Conservation (phyloP, 2,888 invertebrate species). For the Andrena camellia region DNA sequence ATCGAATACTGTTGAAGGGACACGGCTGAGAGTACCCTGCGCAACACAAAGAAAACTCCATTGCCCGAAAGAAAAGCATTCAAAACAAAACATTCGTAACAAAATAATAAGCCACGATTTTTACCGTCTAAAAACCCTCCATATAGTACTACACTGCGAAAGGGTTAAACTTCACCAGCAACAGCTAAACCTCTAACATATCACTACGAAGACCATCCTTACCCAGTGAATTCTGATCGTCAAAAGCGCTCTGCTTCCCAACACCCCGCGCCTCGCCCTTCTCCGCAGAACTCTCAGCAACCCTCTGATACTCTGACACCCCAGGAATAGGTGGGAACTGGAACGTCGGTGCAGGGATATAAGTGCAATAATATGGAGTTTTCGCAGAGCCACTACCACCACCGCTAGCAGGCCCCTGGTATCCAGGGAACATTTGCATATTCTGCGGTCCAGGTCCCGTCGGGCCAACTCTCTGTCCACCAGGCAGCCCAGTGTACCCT, state of each 20-base stretch:
- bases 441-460: constrained; percentile 53
- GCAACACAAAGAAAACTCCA: not conserved
- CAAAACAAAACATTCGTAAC: not conserved
- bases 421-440: constrained; percentile 31
- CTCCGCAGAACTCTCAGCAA: not conserved
- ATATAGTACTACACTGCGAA: too few relatives aligned
- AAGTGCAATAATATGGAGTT: constrained; percentile 75
- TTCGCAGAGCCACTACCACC: not conserved
- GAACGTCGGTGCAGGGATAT: constrained; percentile 73
- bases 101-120: too few relatives aligned
- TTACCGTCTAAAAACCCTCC: too few relatives aligned
- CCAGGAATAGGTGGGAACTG: constrained; percentile 73
- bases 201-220: not conserved
- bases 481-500: not conserved
- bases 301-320: constrained; percentile 69
- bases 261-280: not conserved
- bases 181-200: not conserved
- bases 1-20: constrained; percentile 57
- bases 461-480: constrained; percentile 43
- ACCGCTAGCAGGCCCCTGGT: constrained; percentile 8
- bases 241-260: too few relatives aligned
- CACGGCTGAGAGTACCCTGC: constrained; percentile 20
- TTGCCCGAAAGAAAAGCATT: not conserved
- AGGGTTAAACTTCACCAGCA: not conserved
- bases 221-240: not conserved